Evolutionary conservation across 2,888 invertebrate species (phyloP).

Genomic region (Macropis europaea): DNA sequence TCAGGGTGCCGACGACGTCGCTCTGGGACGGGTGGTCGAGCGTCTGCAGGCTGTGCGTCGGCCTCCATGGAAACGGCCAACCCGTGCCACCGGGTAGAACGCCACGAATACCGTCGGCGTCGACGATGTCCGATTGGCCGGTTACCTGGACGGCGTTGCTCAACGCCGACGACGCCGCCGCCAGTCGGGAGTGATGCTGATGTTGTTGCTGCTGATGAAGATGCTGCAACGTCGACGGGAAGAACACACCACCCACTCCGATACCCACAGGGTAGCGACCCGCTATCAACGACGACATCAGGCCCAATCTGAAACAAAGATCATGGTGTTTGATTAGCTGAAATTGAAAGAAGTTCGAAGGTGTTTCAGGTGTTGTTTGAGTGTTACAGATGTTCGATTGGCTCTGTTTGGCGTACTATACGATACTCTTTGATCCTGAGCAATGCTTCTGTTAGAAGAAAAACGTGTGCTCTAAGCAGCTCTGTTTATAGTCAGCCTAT

Average conservation of each 20-base stretch:
- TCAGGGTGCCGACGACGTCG: slow-evolving; percentile 73
- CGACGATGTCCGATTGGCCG: slow-evolving; percentile 72
- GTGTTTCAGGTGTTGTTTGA: neutral
- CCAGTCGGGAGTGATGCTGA: slow-evolving; percentile 74
- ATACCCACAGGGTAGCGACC: slow-evolving; percentile 76
- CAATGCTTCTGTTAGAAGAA: too few species aligned
- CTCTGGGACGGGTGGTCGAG: slow-evolving; percentile 75
- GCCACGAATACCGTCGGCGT: slow-evolving; percentile 74
- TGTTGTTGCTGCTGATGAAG: slow-evolving; percentile 76
- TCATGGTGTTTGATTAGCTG: neutral
- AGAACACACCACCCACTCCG: slow-evolving; percentile 76
- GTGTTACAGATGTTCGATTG: too few species aligned
- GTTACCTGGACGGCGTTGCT: slow-evolving; percentile 70
- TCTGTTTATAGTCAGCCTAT: too few species aligned
- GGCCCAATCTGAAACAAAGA: slow-evolving; percentile 70
- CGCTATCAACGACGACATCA: slow-evolving; percentile 76
- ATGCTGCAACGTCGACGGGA: slow-evolving; percentile 76
- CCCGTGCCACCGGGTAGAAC: slow-evolving; percentile 72
- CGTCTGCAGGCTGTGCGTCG: slow-evolving; percentile 74
- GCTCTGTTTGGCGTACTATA: too few species aligned
- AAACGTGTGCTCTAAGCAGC: too few species aligned
- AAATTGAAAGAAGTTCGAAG: too few species aligned
- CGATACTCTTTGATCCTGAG: too few species aligned
- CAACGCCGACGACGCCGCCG: slow-evolving; percentile 73
- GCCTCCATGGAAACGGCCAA: slow-evolving; percentile 79